phyloP scores from a whole-genome alignment of 1,140 invertebrate species.

The Orius insidiosus region DNA sequence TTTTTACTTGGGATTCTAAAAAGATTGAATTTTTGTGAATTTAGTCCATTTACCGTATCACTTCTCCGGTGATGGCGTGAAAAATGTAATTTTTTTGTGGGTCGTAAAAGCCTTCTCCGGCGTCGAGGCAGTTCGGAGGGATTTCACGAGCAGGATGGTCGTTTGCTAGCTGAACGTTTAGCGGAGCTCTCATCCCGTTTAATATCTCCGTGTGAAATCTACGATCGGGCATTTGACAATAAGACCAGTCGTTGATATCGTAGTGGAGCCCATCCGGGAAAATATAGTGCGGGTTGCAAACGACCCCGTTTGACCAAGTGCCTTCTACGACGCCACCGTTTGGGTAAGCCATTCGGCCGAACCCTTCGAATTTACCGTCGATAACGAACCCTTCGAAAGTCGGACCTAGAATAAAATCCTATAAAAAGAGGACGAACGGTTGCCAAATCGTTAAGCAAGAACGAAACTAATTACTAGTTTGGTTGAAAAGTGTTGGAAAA shows the following conservation, averaged over 20 bases:
- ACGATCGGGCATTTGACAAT: conserved; percentile 12
- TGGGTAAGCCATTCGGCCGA: conserved; percentile 2
- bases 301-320: conserved; percentile 10
- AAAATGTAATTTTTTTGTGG: conserved; percentile 1
- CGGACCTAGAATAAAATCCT: no score
- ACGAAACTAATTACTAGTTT: no score
- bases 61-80: conserved; percentile 1
- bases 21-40: no score
- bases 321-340: conserved; percentile 11
- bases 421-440: not conserved
- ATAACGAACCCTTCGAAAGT: conserved; percentile 8
- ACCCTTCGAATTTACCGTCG: conserved; percentile 11
- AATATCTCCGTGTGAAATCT: conserved; percentile 8
- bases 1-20: conserved; percentile 1
- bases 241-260: conserved; percentile 10
- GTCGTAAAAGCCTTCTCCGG: conserved; percentile 14
- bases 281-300: conserved; percentile 8
- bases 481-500: no score
- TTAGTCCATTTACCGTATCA: no score
- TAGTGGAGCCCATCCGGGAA: conserved; percentile 12
- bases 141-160: not conserved
- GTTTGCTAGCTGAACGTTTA: conserved; percentile 1
- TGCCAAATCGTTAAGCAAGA: no score
- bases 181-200: conserved; percentile 9
- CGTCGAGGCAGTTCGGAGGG: conserved; percentile 6